Evolutionary conservation across 2,888 invertebrate genomes (phyloP).

Genomic region (Julus scandinavius): DNA sequence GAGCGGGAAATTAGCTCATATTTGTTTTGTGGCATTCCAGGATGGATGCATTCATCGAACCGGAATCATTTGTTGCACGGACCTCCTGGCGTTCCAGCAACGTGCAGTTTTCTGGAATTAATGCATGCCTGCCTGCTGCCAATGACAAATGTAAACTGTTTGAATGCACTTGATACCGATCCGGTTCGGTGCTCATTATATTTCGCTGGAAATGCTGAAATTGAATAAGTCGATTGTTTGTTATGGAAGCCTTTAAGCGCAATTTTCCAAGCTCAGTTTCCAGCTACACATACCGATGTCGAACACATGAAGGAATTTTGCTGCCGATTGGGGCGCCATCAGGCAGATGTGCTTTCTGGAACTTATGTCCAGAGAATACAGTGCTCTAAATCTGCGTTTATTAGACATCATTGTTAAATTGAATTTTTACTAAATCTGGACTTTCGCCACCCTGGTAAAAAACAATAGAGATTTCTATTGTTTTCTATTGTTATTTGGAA

Average conservation of each 20-base stretch:
- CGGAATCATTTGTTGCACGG: neutral
- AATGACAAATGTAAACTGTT: constrained; percentile 34
- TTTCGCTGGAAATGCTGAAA: neutral
- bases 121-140: neutral
- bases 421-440: too few relatives aligned
- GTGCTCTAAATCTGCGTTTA: too few relatives aligned
- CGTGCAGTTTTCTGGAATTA: constrained; percentile 15
- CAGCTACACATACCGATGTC: neutral
- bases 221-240: constrained; percentile 42
- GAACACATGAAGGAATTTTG: neutral
- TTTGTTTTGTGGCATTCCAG: neutral
- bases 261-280: neutral
- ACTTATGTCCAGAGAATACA: too few relatives aligned
- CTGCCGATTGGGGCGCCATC: neutral
- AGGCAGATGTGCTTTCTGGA: neutral
- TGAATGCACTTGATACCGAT: constrained; percentile 10
- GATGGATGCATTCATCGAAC: neutral
- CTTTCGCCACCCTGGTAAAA: too few relatives aligned
- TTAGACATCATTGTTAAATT: too few relatives aligned
- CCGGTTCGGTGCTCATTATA: constrained; percentile 11
- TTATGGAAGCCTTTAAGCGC: neutral
- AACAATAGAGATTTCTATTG: too few relatives aligned
- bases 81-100: constrained; percentile 15
- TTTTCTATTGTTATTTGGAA: too few relatives aligned
- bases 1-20: constrained; percentile 34